Evolutionary conservation across 2,113 vertebrate genomes (phyloP).

Genomic region (Sturnira hondurensis): DNA sequence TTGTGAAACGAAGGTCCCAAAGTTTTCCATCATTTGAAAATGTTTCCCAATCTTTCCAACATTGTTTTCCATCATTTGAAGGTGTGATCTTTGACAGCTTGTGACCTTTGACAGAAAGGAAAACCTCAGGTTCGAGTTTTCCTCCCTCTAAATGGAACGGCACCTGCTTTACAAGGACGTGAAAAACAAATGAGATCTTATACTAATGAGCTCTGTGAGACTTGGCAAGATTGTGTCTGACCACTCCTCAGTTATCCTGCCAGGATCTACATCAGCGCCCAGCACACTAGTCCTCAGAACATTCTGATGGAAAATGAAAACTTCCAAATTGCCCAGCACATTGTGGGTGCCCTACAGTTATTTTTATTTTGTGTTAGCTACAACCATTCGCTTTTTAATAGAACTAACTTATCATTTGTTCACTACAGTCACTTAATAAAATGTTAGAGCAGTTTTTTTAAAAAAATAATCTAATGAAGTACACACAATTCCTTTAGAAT

Average conservation of each 20-base stretch:
- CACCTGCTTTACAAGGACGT: background rate
- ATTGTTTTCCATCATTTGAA: background rate
- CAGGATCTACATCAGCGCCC: background rate
- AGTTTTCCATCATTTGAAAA: background rate
- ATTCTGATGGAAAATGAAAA: background rate
- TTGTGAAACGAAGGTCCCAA: background rate
- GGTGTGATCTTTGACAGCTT: background rate
- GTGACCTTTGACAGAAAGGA: no score
- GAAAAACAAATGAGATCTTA: background rate
- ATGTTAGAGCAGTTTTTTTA: background rate
- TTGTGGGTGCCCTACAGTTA: background rate
- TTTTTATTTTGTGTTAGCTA: background rate
- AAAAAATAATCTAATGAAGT: slow-evolving; percentile 8
- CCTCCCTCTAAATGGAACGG: background rate
- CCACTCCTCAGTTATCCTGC: background rate
- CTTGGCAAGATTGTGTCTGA: background rate
- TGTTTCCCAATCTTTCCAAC: no score
- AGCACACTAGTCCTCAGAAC: background rate
- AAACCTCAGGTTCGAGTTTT: background rate
- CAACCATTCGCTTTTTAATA: background rate
- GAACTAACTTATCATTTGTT: background rate
- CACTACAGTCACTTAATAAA: background rate
- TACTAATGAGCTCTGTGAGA: background rate
- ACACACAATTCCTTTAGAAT: background rate
- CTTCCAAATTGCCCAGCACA: background rate